Evolutionary conservation across 2,113 vertebrate genomes (phyloP).

Genomic region (Scolopax mira): DNA sequence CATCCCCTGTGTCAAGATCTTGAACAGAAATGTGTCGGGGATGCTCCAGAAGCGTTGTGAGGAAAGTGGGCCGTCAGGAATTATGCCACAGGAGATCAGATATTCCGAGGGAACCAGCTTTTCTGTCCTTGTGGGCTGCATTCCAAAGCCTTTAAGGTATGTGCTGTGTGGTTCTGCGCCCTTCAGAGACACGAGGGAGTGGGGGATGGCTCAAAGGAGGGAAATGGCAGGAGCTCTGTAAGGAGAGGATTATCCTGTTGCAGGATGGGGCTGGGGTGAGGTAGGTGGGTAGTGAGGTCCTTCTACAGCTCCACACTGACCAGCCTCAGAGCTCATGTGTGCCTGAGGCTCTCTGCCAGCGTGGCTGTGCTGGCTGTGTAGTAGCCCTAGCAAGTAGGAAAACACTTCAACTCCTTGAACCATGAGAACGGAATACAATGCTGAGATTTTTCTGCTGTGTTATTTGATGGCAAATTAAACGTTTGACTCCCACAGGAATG

Average conservation of each 20-base stretch:
- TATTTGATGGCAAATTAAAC: not conserved
- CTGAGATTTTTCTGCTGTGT: not conserved
- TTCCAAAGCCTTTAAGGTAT: not conserved
- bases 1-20: not conserved
- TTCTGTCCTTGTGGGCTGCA: not conserved
- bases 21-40: not conserved
- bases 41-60: not conserved
- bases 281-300: not conserved
- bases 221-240: not conserved
- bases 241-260: not conserved
- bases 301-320: not conserved
- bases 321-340: not conserved
- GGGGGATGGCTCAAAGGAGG: not conserved
- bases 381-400: not conserved
- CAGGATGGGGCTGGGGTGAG: not conserved
- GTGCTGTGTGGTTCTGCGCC: not conserved
- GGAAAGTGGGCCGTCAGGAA: not conserved
- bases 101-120: not conserved
- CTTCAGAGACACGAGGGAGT: not conserved
- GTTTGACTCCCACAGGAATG: not conserved
- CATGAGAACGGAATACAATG: not conserved
- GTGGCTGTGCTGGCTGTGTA: not conserved
- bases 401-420: not conserved
- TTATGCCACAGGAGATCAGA: not conserved
- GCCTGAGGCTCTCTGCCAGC: not conserved